Conservation (phyloP, 2,797 vertebrate species). For the Cirrhinus mrigala region DNA sequence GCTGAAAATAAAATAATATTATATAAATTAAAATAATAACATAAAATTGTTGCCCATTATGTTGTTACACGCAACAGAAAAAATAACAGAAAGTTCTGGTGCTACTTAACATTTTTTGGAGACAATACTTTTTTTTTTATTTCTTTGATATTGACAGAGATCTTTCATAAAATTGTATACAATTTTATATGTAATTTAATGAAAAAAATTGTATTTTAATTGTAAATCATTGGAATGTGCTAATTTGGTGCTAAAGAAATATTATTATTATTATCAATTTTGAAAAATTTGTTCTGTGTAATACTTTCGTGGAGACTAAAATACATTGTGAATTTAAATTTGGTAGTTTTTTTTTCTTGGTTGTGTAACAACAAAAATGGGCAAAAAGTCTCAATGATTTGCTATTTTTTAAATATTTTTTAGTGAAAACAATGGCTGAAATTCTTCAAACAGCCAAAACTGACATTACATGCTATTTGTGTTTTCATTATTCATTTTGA, state of each 20-base stretch:
- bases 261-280: not conserved
- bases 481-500: not conserved
- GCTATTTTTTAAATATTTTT: not conserved
- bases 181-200: too few species aligned
- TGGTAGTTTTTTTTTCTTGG: not conserved
- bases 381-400: not conserved
- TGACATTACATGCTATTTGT: not conserved
- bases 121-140: too few species aligned
- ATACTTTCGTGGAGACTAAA: not conserved
- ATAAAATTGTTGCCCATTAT: too few species aligned
- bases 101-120: too few species aligned
- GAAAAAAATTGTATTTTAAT: too few species aligned
- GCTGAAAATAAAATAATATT: too few species aligned
- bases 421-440: not conserved
- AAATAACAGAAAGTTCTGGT: too few species aligned
- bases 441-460: not conserved
- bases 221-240: too few species aligned
- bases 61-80: too few species aligned
- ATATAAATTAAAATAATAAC: too few species aligned
- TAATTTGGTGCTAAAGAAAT: not conserved
- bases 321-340: not conserved
- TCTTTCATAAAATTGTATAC: too few species aligned
- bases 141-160: too few species aligned
- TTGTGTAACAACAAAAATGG: not conserved
- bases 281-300: not conserved